Evolutionary conservation across 2,888 invertebrate species (phyloP), one percentile per base, ranked within the genome.

Genomic region (Agonopterix heracliana): DNA sequence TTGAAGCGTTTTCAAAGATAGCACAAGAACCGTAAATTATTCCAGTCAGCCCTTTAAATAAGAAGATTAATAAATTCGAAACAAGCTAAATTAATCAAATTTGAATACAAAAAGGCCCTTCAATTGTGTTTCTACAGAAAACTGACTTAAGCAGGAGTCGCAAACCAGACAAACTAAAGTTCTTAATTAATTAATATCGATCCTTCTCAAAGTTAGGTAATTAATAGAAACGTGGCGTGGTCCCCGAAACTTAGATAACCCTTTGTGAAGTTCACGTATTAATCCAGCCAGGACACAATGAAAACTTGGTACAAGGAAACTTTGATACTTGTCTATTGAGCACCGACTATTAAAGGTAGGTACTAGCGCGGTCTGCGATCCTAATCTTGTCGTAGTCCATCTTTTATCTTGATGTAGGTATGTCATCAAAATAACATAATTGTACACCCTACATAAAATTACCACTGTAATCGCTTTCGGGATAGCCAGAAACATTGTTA

Each of bases 161-260:
- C 53, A 48, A 46, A 49, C 51, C 54, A 52, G 54, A 64, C 64
- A 57, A 64, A 68, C 64, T 63, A 51, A 62, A 71, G 63, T 71
- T 74, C 68, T 67, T 79, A 80, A 83, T 82, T 81, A 82, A 83
- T 81, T 81, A 74, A 77, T 72, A 81, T 80, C 74, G 80, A 77
- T 71, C 72, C 63, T 54, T 59, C 59, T 53, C 58, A 59, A 84
- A 86, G 73, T 84, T 77, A 62, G 65, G 74, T 82, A 85, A 85
- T 84, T 83, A 84, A 81, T 84, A 83, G 80, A 75, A 81, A 78
- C 78, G 77, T 71, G 76, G 78, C 78, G 77, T 71, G 76, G 78
- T 78, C 69, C 73, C 75, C 69, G 54, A 78, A 81, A 81, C 81
- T 82, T 78, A 78, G 81, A 77, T 78, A 81, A 83, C 78, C 82